Conservation (phyloP, 2,888 invertebrate genomes). For the Caenorhabditis japonica region DNA sequence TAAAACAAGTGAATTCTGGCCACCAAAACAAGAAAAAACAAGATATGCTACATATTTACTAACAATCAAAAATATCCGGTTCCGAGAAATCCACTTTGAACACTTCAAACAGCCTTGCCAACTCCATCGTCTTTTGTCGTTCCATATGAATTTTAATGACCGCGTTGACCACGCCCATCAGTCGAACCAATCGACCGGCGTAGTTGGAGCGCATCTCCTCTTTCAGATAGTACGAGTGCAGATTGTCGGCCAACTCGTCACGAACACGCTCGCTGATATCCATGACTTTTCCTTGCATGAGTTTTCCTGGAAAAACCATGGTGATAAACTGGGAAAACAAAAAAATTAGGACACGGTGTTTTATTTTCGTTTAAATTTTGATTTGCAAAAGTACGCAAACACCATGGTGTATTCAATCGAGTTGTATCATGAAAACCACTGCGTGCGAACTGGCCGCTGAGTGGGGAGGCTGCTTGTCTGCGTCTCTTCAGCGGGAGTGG, state of each 20-base stretch:
- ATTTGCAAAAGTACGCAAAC: too few relatives aligned
- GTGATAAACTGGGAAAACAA: neutral
- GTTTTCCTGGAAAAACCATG: slow-evolving; percentile 25
- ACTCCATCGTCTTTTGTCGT: slow-evolving; percentile 53
- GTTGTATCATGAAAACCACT: too few relatives aligned
- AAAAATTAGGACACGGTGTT: too few relatives aligned
- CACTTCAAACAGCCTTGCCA: slow-evolving; percentile 60
- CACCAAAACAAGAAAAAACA: too few relatives aligned
- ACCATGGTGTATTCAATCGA: too few relatives aligned
- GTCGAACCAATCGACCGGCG: slow-evolving; percentile 55
- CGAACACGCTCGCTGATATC: slow-evolving; percentile 41
- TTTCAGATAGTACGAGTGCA: slow-evolving; percentile 53
- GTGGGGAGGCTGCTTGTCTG: too few relatives aligned
- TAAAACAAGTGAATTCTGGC: too few relatives aligned
- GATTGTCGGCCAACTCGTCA: slow-evolving; percentile 51
- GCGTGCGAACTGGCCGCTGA: too few relatives aligned
- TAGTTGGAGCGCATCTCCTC: slow-evolving; percentile 52
- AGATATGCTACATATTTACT: too few relatives aligned
- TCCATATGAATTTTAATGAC: slow-evolving; percentile 57
- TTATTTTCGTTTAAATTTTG: too few relatives aligned
- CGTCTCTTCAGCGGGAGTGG: too few relatives aligned
- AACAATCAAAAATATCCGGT: slow-evolving; percentile 48
- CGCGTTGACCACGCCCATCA: slow-evolving; percentile 59
- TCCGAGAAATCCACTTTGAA: slow-evolving; percentile 60
- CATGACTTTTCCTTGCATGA: slow-evolving; percentile 35